phyloP scores from a whole-genome alignment of 2,113 vertebrate genomes.

The Phrynocephalus versicolor region DNA sequence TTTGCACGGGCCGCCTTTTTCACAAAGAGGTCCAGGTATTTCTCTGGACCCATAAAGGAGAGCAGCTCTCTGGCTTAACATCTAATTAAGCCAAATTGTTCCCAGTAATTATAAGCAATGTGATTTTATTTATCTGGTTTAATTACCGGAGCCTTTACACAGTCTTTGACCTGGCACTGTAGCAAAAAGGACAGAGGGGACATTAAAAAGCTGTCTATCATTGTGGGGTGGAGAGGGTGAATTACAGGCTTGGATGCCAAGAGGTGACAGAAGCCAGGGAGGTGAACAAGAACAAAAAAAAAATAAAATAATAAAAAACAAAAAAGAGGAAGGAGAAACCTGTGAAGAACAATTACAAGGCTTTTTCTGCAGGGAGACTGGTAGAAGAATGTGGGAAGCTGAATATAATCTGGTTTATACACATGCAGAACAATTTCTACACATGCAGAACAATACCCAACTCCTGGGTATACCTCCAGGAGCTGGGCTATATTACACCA shows the following conservation, averaged over 20 bases:
- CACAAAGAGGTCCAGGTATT: constrained; percentile 72
- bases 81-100: constrained; percentile 79
- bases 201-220: constrained; percentile 41
- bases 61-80: constrained; percentile 78
- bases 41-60: constrained; percentile 75
- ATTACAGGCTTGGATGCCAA: constrained; percentile 5
- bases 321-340: background rate
- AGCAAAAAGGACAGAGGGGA: constrained; percentile 66
- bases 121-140: constrained; percentile 81
- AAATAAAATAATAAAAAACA: too few relatives aligned
- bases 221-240: fast-evolving
- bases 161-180: constrained; percentile 75
- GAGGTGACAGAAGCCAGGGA: background rate
- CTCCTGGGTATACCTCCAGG: too few relatives aligned
- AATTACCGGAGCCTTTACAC: constrained; percentile 69
- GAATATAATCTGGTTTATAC: background rate
- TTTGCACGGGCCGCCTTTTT: constrained; percentile 64
- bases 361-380: background rate
- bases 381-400: background rate
- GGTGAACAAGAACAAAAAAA: background rate
- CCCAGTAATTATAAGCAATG: constrained; percentile 82
- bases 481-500: too few relatives aligned
- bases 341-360: background rate
- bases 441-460: too few relatives aligned
- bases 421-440: background rate